A percentile compares a stretch with the other conserved stretches of the same genome.
These are phyloP conservation scores for Danio rerio DNA, from an alignment of 2,113 vertebrate species.

Conservation along the genomic window GRCz12tu NC_133196.1:22525001-22525500, in stretches of 20 bases:
- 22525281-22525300: too few species aligned
- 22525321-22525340: too few species aligned
- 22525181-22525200: background rate
- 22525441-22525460: too few species aligned
- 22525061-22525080: constrained; percentile 97
- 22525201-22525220: background rate
- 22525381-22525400: too few species aligned
- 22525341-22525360: too few species aligned
- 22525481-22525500: too few species aligned
- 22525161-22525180: constrained; percentile 22
- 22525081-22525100: constrained; percentile 87
- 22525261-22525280: background rate
- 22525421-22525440: too few species aligned
- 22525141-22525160: constrained; percentile 14
- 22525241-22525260: background rate
- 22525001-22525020: constrained; percentile 98
- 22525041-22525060: constrained; percentile 96
- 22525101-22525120: constrained; percentile 75
- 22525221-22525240: background rate
- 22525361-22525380: too few species aligned
- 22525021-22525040: constrained; percentile 96
- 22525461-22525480: too few species aligned
- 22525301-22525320: too few species aligned
- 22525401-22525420: too few species aligned
- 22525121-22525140: constrained; percentile 41